Conservation (phyloP, 2,797 vertebrate genomes). For the Syngnathus acus region DNA sequence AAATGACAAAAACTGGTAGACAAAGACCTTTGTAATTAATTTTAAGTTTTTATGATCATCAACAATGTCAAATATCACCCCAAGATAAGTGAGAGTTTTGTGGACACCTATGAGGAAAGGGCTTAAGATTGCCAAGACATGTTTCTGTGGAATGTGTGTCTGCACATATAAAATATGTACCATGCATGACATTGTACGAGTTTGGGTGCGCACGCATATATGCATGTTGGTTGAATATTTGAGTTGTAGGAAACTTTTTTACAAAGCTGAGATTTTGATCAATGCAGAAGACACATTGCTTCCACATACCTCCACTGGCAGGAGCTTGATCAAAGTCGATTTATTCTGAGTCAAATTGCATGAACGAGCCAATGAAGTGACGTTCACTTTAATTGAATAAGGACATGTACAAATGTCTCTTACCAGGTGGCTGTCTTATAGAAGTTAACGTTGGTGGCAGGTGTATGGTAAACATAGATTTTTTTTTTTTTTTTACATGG, state of each 20-base stretch:
- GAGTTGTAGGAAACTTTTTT: constrained; percentile 10
- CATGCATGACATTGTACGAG: not conserved
- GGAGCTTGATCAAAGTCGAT: constrained; percentile 68
- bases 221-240: not conserved
- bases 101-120: no score
- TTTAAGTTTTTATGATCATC: constrained; percentile 3
- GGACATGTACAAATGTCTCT: constrained; percentile 76
- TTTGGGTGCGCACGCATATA: not conserved
- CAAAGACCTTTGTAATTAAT: not conserved
- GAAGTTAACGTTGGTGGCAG: constrained; percentile 72
- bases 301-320: constrained; percentile 34
- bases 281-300: constrained; percentile 20
- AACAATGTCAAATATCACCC: constrained; percentile 22
- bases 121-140: no score
- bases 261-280: constrained; percentile 41
- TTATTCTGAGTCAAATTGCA: constrained; percentile 68
- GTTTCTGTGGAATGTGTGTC: no score
- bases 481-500: constrained; percentile 55
- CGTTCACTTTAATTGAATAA: constrained; percentile 79
- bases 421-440: constrained; percentile 71
- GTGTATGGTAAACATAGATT: constrained; percentile 67
- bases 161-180: no score
- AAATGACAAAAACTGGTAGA: not conserved
- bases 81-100: constrained; percentile 9
- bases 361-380: constrained; percentile 64